Evolutionary conservation across 2,888 invertebrate genomes (phyloP), one percentile per base, ranked within the genome.

Genomic region (Dorcus hopei): DNA sequence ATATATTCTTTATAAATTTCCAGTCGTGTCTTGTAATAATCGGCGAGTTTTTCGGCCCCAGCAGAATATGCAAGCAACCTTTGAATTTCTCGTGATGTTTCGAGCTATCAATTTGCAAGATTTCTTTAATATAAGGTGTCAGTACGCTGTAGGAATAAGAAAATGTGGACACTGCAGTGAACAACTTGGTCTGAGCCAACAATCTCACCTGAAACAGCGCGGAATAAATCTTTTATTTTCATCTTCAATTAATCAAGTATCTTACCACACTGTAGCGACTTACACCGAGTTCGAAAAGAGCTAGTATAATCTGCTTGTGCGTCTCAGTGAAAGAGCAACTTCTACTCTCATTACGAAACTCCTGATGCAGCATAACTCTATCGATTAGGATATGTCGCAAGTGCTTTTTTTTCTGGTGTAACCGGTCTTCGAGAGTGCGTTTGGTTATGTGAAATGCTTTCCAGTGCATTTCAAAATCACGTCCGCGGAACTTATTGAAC

Each of bases 11-110:
- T 14, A 90, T 80, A 3, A 87, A 82, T 6, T 85, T 80, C 93
- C 94, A 96, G 74, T 92, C 88, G 63, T 88, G 87, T 68, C 88
- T 85, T 8, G 87, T 83, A 1, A 89, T 77, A 6, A 94, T 77
- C 0, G 88, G 85, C 3, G 83, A 81, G 8, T 81, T 78, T 69
- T 87, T 85, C 0, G 87, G 85, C 0, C 90, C 89, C 57, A 89
- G 76, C 65, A 95, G 79, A 55, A 93, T 82, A 76, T 89, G 91
- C 41, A 96, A 79, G 9, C 88, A 87, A 3, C 95, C 95, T 79
- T 91, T 90, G 70, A 89, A 87, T 62, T 85, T 82, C 69, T 91
- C 88, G 71, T 90, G 89, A 66, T 84, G 75, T 45, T 81, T 77
- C 41, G 81, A 81, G 0, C 85, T 81, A 71, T 86, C 88, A 16